Evolutionary conservation across 2,888 invertebrate species (phyloP).

Genomic region (Argyresthia albistria): DNA sequence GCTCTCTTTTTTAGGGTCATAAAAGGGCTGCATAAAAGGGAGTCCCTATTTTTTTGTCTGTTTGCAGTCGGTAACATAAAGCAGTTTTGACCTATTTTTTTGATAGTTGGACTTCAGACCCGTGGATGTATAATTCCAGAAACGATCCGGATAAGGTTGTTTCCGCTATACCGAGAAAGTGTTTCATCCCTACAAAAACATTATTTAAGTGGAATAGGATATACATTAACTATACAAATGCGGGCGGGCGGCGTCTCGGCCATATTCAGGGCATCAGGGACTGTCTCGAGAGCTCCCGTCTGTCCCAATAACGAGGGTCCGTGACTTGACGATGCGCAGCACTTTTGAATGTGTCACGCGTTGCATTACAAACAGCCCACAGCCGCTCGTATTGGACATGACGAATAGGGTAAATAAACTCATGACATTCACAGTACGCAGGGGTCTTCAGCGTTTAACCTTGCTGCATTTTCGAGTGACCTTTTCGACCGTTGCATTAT

Average conservation of each 20-base stretch:
- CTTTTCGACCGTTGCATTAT: constrained; percentile 4
- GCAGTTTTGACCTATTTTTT: constrained; percentile 7
- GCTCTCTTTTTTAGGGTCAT: not conserved
- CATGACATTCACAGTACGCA: constrained; percentile 11
- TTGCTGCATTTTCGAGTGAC: constrained; percentile 9
- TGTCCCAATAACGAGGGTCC: constrained; percentile 11
- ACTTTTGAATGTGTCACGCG: constrained; percentile 7
- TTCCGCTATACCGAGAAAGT: constrained; percentile 8
- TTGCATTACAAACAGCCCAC: constrained; percentile 10
- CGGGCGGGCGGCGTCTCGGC: constrained; percentile 12
- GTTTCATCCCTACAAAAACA: constrained; percentile 1
- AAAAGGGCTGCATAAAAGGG: too few relatives aligned
- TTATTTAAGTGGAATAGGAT: constrained; percentile 8
- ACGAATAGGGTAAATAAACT: constrained; percentile 12
- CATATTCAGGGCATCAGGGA: constrained; percentile 4
- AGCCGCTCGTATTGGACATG: not conserved
- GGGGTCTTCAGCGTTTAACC: constrained; percentile 15
- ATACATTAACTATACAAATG: not conserved
- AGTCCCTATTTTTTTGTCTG: constrained; percentile 15
- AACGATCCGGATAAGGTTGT: constrained; percentile 4
- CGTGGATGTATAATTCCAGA: too few relatives aligned
- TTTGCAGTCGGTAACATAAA: constrained; percentile 9
- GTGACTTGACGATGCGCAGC: constrained; percentile 8
- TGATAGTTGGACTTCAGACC: too few relatives aligned
- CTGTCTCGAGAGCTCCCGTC: constrained; percentile 14